Evolutionary conservation across 1,140 invertebrate genomes (phyloP).

Genomic region (Psilanteris sp.): DNA sequence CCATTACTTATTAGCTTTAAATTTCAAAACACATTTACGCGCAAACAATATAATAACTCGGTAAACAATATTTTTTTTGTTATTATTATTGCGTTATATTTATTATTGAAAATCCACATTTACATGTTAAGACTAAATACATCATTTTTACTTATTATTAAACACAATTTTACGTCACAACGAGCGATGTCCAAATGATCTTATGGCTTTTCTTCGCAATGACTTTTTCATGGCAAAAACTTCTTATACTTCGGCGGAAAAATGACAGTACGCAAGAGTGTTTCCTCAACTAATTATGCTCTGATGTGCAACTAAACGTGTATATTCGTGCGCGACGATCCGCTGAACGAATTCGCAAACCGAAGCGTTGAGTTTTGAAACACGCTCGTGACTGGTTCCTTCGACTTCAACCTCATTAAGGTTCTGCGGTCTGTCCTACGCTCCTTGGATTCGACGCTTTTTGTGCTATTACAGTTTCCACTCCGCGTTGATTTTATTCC

Average conservation of each 20-base stretch:
- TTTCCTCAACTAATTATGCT: constrained; percentile 30
- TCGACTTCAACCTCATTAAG: constrained; percentile 60
- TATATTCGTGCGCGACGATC: constrained; percentile 23
- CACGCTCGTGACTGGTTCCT: constrained; percentile 43
- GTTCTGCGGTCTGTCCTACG: constrained; percentile 46
- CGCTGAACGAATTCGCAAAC: constrained; percentile 11
- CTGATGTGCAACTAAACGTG: constrained; percentile 25
- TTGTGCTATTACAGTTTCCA: constrained; percentile 61
- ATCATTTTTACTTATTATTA: no score
- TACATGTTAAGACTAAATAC: no score
- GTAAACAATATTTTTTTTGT: no score
- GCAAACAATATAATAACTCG: no score
- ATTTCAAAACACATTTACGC: no score
- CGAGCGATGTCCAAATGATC: no score
- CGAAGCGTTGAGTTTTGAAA: constrained; percentile 38
- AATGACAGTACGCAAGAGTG: constrained; percentile 21
- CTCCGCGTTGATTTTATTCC: constrained; percentile 56
- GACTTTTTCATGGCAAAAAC: no score
- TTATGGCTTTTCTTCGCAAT: no score
- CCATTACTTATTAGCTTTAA: no score
- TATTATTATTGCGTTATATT: no score
- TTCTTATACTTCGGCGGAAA: constrained; percentile 7
- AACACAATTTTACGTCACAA: no score
- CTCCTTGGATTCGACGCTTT: constrained; percentile 46
- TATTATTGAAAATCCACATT: no score